Conservation (phyloP, 2,888 invertebrate genomes). For the Acanthosepion esculentum region DNA sequence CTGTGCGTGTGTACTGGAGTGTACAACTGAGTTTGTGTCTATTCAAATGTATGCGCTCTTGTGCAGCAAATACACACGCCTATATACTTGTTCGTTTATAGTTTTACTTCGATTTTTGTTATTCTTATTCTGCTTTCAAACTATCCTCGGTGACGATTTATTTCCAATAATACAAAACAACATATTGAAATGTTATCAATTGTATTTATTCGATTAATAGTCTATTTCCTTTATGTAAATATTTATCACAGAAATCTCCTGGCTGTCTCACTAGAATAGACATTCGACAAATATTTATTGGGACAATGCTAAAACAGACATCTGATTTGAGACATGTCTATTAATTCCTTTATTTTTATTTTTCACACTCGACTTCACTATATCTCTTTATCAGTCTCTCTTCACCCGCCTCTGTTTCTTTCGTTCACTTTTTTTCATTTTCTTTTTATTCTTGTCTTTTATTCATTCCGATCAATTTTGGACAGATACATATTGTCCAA, state of each 20-base stretch:
- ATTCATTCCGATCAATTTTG: too few relatives aligned
- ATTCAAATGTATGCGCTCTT: too few relatives aligned
- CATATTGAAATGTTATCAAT: background rate
- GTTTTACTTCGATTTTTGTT: background rate
- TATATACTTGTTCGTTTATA: background rate
- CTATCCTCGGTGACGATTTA: background rate
- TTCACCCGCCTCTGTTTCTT: too few relatives aligned
- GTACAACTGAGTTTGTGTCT: too few relatives aligned
- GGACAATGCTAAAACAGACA: background rate
- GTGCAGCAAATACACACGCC: background rate
- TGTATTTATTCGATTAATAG: background rate
- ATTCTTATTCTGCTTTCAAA: background rate
- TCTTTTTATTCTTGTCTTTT: too few relatives aligned
- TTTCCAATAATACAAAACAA: background rate
- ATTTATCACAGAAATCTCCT: background rate
- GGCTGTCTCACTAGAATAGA: background rate
- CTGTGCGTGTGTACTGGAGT: too few relatives aligned
- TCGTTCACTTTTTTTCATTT: too few relatives aligned
- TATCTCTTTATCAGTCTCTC: too few relatives aligned
- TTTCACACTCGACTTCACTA: too few relatives aligned
- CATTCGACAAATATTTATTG: background rate
- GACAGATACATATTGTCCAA: too few relatives aligned
- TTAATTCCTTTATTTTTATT: background rate
- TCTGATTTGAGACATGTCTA: background rate
- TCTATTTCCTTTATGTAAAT: background rate